These are phyloP conservation scores for Hypomecis atomaria DNA, from an alignment of 2,888 invertebrate genomes.

Conservation along the genomic window DNA sequence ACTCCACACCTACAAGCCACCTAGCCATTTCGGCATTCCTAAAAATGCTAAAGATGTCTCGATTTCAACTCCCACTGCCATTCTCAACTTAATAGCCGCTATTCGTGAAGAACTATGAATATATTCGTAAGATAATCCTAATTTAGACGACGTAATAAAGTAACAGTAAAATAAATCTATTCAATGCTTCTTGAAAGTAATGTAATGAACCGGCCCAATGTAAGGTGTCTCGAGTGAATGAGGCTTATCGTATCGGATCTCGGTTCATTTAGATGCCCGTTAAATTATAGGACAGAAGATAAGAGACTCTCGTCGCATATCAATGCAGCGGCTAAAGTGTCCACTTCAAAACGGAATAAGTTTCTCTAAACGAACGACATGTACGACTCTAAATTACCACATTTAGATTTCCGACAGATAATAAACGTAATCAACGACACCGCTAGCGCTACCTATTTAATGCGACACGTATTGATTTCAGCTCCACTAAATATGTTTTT, in stretches of 20 bases:
- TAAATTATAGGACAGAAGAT: constrained; percentile 78
- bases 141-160: constrained; percentile 51
- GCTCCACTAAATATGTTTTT: constrained; percentile 18
- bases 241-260: constrained; percentile 81
- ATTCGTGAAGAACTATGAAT: constrained; percentile 30
- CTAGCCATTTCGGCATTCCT: constrained; percentile 56
- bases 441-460: constrained; percentile 53
- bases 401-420: constrained; percentile 72
- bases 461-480: constrained; percentile 37
- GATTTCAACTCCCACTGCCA: constrained; percentile 22
- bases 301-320: constrained; percentile 72
- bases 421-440: constrained; percentile 59
- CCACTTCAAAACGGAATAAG: constrained; percentile 62
- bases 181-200: constrained; percentile 66
- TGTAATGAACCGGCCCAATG: constrained; percentile 70
- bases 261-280: constrained; percentile 80
- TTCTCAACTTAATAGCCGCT: constrained; percentile 21
- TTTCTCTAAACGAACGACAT: constrained; percentile 67
- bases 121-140: constrained; percentile 40
- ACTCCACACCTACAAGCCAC: constrained; percentile 53
- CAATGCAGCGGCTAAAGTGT: constrained; percentile 63
- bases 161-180: constrained; percentile 66
- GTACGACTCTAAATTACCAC: constrained; percentile 69
- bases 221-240: constrained; percentile 74
- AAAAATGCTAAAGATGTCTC: constrained; percentile 45